Conservation (phyloP, 2,888 invertebrate species). For the Diplazon laetatorius region DNA sequence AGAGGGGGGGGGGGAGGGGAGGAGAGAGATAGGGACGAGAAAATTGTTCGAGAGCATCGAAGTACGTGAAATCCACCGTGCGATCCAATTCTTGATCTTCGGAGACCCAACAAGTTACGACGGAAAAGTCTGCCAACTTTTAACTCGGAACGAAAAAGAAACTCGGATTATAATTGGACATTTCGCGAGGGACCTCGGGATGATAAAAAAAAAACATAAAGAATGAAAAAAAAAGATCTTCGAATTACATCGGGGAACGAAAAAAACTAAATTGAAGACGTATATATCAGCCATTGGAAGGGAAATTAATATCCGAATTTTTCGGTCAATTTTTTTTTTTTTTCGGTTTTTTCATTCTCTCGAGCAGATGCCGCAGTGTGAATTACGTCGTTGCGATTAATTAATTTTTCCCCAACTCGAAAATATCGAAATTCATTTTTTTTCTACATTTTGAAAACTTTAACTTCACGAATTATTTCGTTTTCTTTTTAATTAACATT, state of each 20-base stretch:
- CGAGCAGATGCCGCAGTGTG: too few relatives aligned
- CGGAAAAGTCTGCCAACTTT: constrained; percentile 26
- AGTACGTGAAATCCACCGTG: neutral
- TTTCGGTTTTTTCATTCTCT: too few relatives aligned
- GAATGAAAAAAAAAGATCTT: constrained; percentile 29
- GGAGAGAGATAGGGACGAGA: neutral
- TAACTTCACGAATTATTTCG: too few relatives aligned
- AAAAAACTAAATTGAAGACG: neutral
- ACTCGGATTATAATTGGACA: constrained; percentile 52
- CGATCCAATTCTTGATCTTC: constrained; percentile 12
- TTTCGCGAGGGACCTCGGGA: constrained; percentile 11
- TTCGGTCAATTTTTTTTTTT: too few relatives aligned
- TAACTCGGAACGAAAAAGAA: constrained; percentile 16
- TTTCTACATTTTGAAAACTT: too few relatives aligned
- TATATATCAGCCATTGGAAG: too few relatives aligned
- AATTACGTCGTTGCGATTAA: too few relatives aligned
- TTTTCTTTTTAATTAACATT: too few relatives aligned
- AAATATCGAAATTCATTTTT: too few relatives aligned
- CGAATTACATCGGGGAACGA: neutral
- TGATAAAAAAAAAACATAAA: too few relatives aligned
- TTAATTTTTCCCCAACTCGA: too few relatives aligned
- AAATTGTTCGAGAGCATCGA: constrained; percentile 20
- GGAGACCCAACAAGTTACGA: constrained; percentile 7
- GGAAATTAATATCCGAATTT: too few relatives aligned
- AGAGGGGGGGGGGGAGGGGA: neutral